Evolutionary conservation across 2,113 vertebrate species (phyloP).

Genomic region (Galemys pyrenaicus): DNA sequence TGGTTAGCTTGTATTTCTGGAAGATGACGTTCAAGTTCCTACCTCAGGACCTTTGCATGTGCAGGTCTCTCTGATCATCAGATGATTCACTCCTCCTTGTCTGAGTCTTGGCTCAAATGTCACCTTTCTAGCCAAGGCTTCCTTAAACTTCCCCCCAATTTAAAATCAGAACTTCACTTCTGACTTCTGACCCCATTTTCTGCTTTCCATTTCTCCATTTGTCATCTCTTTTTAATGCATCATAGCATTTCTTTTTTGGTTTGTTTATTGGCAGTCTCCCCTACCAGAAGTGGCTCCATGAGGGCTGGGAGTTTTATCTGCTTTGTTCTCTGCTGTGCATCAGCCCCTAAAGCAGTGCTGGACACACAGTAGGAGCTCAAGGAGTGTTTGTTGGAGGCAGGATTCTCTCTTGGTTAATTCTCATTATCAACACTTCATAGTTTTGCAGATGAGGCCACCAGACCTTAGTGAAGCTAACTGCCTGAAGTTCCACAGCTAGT

Average conservation of each 20-base stretch:
- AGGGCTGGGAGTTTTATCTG: not conserved
- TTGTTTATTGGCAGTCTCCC: not conserved
- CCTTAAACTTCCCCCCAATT: not conserved
- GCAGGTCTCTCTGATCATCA: not conserved
- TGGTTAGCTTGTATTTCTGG: not conserved
- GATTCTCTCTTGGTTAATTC: not conserved
- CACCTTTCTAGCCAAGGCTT: not conserved
- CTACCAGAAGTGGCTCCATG: not conserved
- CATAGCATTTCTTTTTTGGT: not conserved
- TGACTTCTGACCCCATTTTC: not conserved
- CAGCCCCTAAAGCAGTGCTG: not conserved
- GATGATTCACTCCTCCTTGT: not conserved
- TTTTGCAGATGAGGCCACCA: not conserved
- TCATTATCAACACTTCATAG: not conserved
- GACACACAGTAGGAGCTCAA: not conserved
- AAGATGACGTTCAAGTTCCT: not conserved
- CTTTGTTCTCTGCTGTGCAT: not conserved
- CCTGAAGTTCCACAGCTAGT: not conserved
- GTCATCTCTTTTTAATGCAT: not conserved
- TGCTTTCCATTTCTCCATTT: not conserved
- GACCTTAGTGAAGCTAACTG: not conserved
- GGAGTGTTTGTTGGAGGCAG: not conserved
- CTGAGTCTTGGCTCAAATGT: not conserved
- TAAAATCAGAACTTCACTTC: not conserved
- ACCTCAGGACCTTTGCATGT: not conserved